Conservation (phyloP, 2,888 invertebrate genomes). For the Trissoscelio sp. region DNA sequence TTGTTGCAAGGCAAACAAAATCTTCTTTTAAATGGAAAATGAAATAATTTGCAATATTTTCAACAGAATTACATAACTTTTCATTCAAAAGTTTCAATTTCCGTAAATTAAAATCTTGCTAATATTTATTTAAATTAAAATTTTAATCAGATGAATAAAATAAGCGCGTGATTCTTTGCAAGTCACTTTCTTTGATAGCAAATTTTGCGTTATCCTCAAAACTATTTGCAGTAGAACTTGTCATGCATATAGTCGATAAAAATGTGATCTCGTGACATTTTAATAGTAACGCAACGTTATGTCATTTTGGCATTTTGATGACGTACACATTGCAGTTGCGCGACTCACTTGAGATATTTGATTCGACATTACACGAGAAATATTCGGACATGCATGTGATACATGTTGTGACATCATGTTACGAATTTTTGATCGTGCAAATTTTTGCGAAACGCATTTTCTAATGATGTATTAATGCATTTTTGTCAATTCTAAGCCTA, state of each 20-base stretch:
- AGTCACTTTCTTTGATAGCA: slow-evolving; percentile 29
- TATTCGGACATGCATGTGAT: slow-evolving; percentile 51
- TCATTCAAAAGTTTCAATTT: no score
- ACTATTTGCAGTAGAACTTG: slow-evolving; percentile 23
- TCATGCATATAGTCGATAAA: slow-evolving; percentile 18
- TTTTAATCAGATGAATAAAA: no score
- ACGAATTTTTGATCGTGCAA: slow-evolving; percentile 20
- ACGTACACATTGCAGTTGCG: slow-evolving; percentile 35
- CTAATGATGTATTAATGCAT: slow-evolving; percentile 14
- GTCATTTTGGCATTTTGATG: slow-evolving; percentile 64
- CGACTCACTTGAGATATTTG: slow-evolving; percentile 61
- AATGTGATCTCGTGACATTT: slow-evolving; percentile 46
- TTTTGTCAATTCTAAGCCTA: no score
- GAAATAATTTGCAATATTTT: neutral
- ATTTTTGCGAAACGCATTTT: slow-evolving; percentile 6
- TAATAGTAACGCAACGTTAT: slow-evolving; percentile 57
- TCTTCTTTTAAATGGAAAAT: neutral
- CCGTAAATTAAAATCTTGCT: no score
- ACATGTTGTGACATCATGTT: slow-evolving; percentile 36
- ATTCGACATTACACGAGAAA: slow-evolving; percentile 62
- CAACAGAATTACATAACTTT: no score
- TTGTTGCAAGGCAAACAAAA: neutral
- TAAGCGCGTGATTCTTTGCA: no score
- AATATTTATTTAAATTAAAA: no score
- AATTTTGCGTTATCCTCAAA: slow-evolving; percentile 28